Evolutionary conservation across 2,113 vertebrate species (phyloP).

Genomic region (Porphyrio hochstetteri): DNA sequence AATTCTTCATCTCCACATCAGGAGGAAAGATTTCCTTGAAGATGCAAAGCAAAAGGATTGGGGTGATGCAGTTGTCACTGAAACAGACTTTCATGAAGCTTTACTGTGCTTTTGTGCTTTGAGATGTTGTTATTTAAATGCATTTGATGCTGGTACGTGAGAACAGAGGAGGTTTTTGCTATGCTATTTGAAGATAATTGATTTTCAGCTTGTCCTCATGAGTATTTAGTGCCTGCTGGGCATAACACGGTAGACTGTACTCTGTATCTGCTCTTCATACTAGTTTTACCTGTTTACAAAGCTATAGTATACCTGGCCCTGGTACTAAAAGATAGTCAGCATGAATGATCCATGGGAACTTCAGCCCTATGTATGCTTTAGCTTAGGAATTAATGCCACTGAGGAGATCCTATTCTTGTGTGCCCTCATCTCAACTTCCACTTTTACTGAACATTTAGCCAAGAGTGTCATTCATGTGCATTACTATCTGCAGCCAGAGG

Average conservation of each 20-base stretch:
- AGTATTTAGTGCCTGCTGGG: slow-evolving; percentile 1
- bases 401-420: background rate
- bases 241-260: background rate
- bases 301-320: background rate
- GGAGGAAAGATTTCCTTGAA: slow-evolving; percentile 28
- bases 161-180: background rate
- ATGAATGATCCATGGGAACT: background rate
- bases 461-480: background rate
- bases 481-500: background rate
- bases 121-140: slow-evolving; percentile 14
- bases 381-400: background rate
- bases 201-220: background rate
- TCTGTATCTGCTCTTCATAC: background rate
- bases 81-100: slow-evolving; percentile 4
- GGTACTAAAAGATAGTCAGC: background rate
- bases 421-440: background rate
- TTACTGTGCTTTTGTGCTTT: slow-evolving; percentile 10
- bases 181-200: slow-evolving; percentile 10
- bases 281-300: background rate
- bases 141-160: background rate
- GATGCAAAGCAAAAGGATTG: background rate
- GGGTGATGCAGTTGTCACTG: background rate
- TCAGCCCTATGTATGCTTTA: background rate
- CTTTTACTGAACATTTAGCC: background rate
- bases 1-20: slow-evolving; percentile 37